These are phyloP conservation scores for Nineta flava DNA, from an alignment of 2,888 invertebrate genomes.

Conservation along the genomic window DNA sequence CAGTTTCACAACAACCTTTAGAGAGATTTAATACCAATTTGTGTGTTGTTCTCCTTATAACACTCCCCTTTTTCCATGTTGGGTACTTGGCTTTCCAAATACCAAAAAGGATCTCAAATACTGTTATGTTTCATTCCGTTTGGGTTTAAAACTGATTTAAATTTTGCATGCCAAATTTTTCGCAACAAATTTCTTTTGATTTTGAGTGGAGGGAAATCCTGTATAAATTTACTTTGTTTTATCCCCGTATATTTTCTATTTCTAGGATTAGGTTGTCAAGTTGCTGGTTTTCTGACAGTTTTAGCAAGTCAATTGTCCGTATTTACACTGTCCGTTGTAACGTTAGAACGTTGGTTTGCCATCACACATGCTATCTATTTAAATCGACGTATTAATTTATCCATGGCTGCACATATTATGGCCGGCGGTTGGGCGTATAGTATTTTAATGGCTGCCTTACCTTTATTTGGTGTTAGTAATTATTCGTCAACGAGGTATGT, in stretches of 20 bases:
- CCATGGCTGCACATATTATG: slow-evolving; percentile 61
- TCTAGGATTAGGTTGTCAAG: slow-evolving; percentile 59
- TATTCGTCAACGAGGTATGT: slow-evolving; percentile 66
- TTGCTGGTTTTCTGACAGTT: slow-evolving; percentile 77
- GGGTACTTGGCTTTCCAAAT: too few species aligned
- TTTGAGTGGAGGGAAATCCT: too few species aligned
- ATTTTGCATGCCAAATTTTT: too few species aligned
- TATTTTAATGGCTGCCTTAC: slow-evolving; percentile 58
- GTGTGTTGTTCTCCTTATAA: too few species aligned
- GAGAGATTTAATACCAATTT: too few species aligned
- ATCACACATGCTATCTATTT: slow-evolving; percentile 71
- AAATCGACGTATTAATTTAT: slow-evolving; percentile 60
- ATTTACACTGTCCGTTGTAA: slow-evolving; percentile 72
- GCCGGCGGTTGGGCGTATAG: slow-evolving; percentile 65
- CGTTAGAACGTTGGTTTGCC: slow-evolving; percentile 71
- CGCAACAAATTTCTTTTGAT: too few species aligned
- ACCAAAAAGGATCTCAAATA: too few species aligned
- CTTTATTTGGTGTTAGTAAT: slow-evolving; percentile 68
- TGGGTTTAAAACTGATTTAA: too few species aligned
- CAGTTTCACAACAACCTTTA: too few species aligned
- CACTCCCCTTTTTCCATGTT: too few species aligned
- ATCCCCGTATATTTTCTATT: neutral
- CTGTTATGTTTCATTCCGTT: too few species aligned
- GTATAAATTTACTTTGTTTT: too few species aligned
- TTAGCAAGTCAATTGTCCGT: slow-evolving; percentile 79